These are phyloP conservation scores for Sebastes schlegelii DNA, from an alignment of 2,113 vertebrate species.

Conservation along the genomic window DNA sequence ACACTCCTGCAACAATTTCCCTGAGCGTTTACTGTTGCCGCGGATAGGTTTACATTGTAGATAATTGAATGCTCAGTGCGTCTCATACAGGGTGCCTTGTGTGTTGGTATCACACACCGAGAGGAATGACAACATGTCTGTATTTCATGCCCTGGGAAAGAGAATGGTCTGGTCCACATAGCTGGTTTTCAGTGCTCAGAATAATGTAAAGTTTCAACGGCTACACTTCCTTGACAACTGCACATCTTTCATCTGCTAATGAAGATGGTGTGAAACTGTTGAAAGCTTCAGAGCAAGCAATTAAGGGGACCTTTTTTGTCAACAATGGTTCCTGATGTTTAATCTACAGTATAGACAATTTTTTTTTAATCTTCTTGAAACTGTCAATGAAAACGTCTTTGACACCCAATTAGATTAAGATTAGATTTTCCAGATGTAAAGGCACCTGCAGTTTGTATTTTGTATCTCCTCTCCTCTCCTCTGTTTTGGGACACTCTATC, in stretches of 20 bases:
- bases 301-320: not conserved
- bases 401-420: not conserved
- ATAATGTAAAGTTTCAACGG: not conserved
- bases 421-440: not conserved
- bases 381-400: not conserved
- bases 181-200: not conserved
- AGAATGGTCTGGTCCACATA: no score
- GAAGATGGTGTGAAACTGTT: not conserved
- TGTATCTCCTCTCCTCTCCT: constrained; percentile 16
- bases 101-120: no score
- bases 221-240: not conserved
- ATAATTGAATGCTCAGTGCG: no score
- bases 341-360: not conserved
- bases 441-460: not conserved
- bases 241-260: not conserved
- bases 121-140: no score
- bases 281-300: not conserved
- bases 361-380: not conserved
- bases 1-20: no score
- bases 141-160: no score
- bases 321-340: not conserved
- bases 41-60: no score
- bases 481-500: constrained; percentile 76
- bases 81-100: no score
- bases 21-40: no score